Conservation (phyloP, 2,888 invertebrate genomes). For the Melipona bicolor region DNA sequence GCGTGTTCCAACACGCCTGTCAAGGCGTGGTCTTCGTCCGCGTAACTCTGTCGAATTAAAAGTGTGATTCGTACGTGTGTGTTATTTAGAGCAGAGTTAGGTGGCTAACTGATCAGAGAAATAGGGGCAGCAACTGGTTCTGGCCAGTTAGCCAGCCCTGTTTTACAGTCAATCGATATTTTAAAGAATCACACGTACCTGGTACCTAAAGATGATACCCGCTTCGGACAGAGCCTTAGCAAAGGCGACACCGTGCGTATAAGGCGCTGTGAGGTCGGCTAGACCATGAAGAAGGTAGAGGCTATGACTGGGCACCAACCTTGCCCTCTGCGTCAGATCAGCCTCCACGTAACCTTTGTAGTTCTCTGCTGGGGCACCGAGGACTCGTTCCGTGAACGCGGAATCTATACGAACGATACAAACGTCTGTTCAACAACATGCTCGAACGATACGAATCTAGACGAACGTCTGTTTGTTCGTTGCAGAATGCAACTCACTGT, state of each 20-base stretch:
- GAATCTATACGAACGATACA: conserved; percentile 88
- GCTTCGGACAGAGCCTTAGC: conserved; percentile 94
- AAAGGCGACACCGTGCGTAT: conserved; percentile 95
- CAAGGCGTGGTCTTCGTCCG: conserved; percentile 95
- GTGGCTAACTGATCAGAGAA: too few relatives aligned
- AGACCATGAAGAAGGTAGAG: conserved; percentile 96
- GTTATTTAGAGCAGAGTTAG: too few relatives aligned
- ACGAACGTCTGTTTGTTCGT: neutral
- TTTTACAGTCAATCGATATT: too few relatives aligned
- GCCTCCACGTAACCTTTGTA: conserved; percentile 96
- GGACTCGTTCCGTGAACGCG: conserved; percentile 97
- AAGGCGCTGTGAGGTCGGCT: conserved; percentile 96
- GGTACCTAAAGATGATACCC: conserved; percentile 95
- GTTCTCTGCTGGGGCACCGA: conserved; percentile 95
- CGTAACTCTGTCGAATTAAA: conserved; percentile 89
- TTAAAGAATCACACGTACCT: conserved; percentile 86
- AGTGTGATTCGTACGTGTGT: too few relatives aligned
- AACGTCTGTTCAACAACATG: too few relatives aligned
- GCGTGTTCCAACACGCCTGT: conserved; percentile 95
- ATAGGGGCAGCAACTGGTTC: too few relatives aligned
- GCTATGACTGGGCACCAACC: conserved; percentile 94
- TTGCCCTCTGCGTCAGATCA: conserved; percentile 94
- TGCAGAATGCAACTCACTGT: conserved; percentile 89
- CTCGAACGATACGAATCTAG: neutral
- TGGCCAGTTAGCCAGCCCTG: too few relatives aligned